A percentile compares a stretch with the other conserved stretches of the same genome.
Conservation (phyloP, 2,888 invertebrate species). For the Nematopogon swammerdamellus region DNA sequence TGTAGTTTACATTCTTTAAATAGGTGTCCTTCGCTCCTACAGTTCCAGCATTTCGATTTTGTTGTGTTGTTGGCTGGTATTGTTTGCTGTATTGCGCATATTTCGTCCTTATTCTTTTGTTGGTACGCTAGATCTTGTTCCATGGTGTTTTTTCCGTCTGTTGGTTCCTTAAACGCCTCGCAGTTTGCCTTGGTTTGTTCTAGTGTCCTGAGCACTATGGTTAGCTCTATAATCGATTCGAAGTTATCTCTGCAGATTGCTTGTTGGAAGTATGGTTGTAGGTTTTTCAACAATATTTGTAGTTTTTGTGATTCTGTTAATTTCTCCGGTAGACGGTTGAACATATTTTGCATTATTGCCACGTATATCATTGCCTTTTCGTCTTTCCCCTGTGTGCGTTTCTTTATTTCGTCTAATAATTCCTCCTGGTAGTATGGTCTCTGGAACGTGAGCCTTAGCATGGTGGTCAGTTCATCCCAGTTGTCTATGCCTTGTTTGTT, state of each 20-base stretch:
- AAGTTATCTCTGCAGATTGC: slow-evolving; percentile 8
- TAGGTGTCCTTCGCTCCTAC: slow-evolving; percentile 9
- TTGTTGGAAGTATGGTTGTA: slow-evolving; percentile 8
- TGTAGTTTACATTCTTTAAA: slow-evolving; percentile 6
- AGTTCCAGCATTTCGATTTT: slow-evolving; percentile 9
- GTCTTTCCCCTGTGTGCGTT: slow-evolving; percentile 7
- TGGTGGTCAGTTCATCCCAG: not conserved
- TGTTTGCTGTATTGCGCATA: not conserved
- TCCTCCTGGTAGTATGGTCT: slow-evolving; percentile 4
- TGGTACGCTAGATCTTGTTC: slow-evolving; percentile 1
- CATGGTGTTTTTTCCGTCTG: not conserved
- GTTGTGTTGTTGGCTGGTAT: not conserved
- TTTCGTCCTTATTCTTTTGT: not conserved
- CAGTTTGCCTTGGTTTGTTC: slow-evolving; percentile 7
- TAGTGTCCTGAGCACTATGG: slow-evolving; percentile 4
- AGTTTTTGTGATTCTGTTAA: not conserved
- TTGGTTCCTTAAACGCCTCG: slow-evolving; percentile 5
- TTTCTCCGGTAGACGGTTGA: slow-evolving; percentile 3
- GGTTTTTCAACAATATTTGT: not conserved
- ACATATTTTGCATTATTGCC: slow-evolving; percentile 10
- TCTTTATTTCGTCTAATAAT: slow-evolving; percentile 2
- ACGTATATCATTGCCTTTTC: slow-evolving; percentile 8
- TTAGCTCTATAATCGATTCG: slow-evolving; percentile 4
- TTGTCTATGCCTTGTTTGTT: not conserved
- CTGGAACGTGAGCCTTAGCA: not conserved